A percentile compares a stretch with the other conserved stretches of the same genome.
Conservation (phyloP, 2,797 vertebrate genomes). For the Tokudaia tokunoshimensis region DNA sequence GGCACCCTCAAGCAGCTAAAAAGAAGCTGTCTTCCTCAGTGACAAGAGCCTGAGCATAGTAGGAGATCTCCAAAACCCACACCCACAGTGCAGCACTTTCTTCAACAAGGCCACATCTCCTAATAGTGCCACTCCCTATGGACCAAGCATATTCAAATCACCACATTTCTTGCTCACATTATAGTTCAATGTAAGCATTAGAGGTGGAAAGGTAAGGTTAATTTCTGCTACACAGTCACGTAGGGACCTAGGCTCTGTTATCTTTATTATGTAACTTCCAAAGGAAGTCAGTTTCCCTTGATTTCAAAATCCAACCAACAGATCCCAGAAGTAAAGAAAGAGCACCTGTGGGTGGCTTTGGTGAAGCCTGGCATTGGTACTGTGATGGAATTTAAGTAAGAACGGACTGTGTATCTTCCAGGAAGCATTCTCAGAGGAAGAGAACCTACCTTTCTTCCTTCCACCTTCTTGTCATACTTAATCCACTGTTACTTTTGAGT, state of each 20-base stretch:
- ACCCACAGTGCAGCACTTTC: background rate
- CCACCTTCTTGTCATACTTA: slow-evolving; percentile 9
- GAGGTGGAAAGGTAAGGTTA: background rate
- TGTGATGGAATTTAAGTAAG: background rate
- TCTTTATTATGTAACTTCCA: background rate
- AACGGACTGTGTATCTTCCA: background rate
- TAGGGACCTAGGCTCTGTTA: background rate
- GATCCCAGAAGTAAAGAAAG: background rate
- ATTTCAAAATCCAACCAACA: background rate
- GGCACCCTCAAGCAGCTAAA: background rate
- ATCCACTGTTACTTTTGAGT: background rate
- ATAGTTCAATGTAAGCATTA: background rate
- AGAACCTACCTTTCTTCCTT: background rate
- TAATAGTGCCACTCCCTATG: background rate
- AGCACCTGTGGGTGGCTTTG: background rate
- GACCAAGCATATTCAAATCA: background rate
- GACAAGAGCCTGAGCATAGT: background rate
- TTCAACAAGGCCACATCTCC: too few relatives aligned
- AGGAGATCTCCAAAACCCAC: background rate
- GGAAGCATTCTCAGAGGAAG: background rate
- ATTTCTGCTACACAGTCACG: background rate
- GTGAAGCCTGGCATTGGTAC: background rate
- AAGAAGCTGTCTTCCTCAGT: background rate
- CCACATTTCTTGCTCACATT: background rate
- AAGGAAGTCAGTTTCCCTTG: background rate